phyloP scores from a whole-genome alignment of 1,140 invertebrate species.

The Solen grandis region DNA sequence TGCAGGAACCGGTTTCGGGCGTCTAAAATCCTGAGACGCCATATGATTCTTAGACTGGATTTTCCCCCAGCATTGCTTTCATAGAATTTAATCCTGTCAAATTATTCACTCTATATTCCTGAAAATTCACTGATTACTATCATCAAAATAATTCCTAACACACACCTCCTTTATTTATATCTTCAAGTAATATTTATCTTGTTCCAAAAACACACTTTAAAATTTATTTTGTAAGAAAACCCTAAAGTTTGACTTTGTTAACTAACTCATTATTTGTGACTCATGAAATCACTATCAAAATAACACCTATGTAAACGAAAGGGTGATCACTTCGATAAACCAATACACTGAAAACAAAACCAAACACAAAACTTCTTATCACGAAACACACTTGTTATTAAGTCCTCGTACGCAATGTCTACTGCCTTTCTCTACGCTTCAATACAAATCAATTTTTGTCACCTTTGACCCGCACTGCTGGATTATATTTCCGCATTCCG shows the following conservation, averaged over 20 bases:
- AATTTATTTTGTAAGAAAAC: too few relatives aligned
- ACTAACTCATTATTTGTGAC: too few relatives aligned
- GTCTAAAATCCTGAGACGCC: slow-evolving; percentile 45
- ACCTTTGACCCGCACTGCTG: background rate
- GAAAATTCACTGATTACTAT: background rate
- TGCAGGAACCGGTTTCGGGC: slow-evolving; percentile 60
- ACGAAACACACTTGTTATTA: background rate
- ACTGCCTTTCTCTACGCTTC: background rate
- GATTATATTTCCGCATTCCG: background rate
- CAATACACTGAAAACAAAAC: background rate
- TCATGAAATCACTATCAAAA: too few relatives aligned
- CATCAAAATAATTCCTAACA: background rate
- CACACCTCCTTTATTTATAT: background rate
- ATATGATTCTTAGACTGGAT: slow-evolving; percentile 4
- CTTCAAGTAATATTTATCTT: background rate
- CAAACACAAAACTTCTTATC: background rate
- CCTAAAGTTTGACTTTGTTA: too few relatives aligned
- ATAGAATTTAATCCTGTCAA: too few relatives aligned
- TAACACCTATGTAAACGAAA: too few relatives aligned
- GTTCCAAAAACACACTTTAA: background rate
- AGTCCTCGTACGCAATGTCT: background rate
- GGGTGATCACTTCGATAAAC: too few relatives aligned
- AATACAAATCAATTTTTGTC: background rate
- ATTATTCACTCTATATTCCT: background rate
- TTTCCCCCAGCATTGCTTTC: background rate